phyloP scores from a whole-genome alignment of 2,888 invertebrate species.

The Tachystola acroxantha region DNA sequence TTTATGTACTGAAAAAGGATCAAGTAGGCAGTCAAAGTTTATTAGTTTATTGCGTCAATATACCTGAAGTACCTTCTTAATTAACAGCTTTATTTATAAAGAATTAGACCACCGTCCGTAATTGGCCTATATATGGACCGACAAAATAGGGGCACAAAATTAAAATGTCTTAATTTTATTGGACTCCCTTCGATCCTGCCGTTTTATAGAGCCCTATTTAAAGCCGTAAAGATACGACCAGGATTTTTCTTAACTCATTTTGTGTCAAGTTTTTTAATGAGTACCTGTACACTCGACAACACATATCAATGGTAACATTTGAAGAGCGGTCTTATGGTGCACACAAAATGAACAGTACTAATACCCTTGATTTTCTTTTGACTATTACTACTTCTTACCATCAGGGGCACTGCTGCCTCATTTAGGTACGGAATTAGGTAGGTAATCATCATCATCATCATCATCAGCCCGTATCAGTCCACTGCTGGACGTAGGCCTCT shows the following conservation, averaged over 20 bases:
- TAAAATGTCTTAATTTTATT: constrained; percentile 77
- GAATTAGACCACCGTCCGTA: constrained; percentile 63
- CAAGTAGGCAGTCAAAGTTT: constrained; percentile 67
- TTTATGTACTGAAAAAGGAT: constrained; percentile 40
- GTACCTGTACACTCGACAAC: too few relatives aligned
- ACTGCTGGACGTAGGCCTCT: too few relatives aligned
- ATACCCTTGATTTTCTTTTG: too few relatives aligned
- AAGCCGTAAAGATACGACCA: constrained; percentile 36
- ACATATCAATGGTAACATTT: too few relatives aligned
- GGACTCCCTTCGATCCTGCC: constrained; percentile 37
- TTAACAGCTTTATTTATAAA: constrained; percentile 73
- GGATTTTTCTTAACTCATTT: constrained; percentile 15
- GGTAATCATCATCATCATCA: too few relatives aligned
- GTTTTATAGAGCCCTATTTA: constrained; percentile 53
- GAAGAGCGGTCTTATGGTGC: too few relatives aligned
- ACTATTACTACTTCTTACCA: too few relatives aligned
- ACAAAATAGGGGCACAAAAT: constrained; percentile 72
- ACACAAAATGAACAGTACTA: too few relatives aligned
- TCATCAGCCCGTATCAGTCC: too few relatives aligned
- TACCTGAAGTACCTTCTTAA: constrained; percentile 51
- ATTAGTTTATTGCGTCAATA: constrained; percentile 62
- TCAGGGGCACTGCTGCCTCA: too few relatives aligned
- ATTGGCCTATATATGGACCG: constrained; percentile 47
- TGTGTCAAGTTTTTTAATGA: neutral
- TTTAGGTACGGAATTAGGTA: too few relatives aligned